A percentile compares a stretch with the other conserved stretches of the same genome.
phyloP scores from a whole-genome alignment of 2,113 vertebrate genomes.

The Sinocyclocheilus grahami region DNA sequence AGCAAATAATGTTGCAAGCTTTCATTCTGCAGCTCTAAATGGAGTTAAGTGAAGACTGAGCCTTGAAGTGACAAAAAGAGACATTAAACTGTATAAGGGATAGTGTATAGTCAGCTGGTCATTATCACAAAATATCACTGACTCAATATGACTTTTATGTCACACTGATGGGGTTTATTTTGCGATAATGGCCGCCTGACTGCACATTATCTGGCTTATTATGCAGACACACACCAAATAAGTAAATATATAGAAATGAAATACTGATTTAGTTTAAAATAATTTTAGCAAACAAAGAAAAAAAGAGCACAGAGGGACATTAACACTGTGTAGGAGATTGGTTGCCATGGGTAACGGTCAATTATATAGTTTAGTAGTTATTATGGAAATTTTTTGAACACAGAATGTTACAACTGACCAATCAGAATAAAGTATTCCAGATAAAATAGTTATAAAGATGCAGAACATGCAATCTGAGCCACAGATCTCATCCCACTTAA shows the following conservation, averaged over 20 bases:
- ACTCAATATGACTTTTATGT: background rate
- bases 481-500: background rate
- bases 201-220: background rate
- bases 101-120: background rate
- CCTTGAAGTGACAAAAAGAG: background rate
- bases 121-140: background rate
- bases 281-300: background rate
- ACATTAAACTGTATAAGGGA: background rate
- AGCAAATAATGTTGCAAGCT: constrained; percentile 34
- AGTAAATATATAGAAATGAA: background rate
- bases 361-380: background rate
- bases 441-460: background rate
- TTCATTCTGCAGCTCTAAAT: constrained; percentile 12
- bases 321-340: background rate
- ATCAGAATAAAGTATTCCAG: background rate
- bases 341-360: background rate
- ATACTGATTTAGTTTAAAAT: background rate
- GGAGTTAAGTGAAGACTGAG: background rate
- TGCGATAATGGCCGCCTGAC: background rate
- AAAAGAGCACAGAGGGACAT: background rate
- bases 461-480: background rate
- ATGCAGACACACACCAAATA: background rate
- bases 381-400: background rate
- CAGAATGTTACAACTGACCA: background rate
- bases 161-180: background rate